Conservation (phyloP, 2,113 vertebrate genomes). For the Sisor rabdophorus region DNA sequence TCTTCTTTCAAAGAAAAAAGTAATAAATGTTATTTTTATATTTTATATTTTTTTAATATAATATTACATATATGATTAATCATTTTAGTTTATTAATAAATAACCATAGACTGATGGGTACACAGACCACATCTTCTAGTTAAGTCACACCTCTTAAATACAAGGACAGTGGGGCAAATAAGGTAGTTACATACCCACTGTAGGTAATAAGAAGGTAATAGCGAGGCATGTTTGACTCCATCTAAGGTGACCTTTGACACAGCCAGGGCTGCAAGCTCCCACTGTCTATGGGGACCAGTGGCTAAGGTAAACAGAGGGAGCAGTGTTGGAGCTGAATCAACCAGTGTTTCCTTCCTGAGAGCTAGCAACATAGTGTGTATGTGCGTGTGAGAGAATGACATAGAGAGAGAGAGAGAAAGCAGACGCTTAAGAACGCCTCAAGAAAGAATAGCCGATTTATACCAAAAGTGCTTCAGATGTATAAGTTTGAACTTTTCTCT, state of each 20-base stretch:
- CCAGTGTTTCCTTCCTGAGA: conserved; percentile 55
- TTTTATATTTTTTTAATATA: too few species aligned
- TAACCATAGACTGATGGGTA: too few species aligned
- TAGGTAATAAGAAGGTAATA: background rate
- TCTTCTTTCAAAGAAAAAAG: too few species aligned
- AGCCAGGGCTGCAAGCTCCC: conserved; percentile 29
- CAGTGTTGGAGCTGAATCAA: conserved; percentile 73
- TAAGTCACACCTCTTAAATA: background rate
- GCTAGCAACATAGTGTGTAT: conserved; percentile 14
- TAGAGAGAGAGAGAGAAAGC: background rate
- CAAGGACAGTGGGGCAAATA: background rate
- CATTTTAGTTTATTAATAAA: too few species aligned
- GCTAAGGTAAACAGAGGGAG: conserved; percentile 69
- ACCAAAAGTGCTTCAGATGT: background rate
- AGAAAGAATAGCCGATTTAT: background rate
- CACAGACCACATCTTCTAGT: background rate
- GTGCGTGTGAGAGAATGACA: conserved; percentile 6
- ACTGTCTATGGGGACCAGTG: conserved; percentile 55
- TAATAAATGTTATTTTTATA: too few species aligned
- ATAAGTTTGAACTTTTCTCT: too few species aligned
- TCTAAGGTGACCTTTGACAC: conserved; percentile 14
- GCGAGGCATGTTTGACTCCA: background rate
- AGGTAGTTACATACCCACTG: background rate
- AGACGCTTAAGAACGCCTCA: background rate
- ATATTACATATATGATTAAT: too few species aligned